Base-by-base conservation (phyloP, 2,888 invertebrate species). In the Noctuana brunneofusca region DNA sequence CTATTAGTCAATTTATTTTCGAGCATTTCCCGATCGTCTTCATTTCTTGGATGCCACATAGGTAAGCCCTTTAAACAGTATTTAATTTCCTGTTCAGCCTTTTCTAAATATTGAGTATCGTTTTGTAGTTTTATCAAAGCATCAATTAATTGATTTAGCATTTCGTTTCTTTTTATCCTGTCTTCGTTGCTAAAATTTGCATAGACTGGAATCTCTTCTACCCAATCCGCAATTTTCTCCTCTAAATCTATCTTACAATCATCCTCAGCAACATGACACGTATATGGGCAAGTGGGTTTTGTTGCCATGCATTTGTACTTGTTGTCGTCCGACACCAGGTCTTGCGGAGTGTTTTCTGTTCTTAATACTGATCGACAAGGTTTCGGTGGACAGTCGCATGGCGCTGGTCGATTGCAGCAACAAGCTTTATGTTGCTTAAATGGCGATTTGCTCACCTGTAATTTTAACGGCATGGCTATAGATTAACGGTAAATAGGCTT, bases 41-140 rank as follows among this genome's bases (percentile, higher is more conserved):
- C 69, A 20, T 63, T 62, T 3, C 60, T 70, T 6, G 80, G 79
- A 24, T 65, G 66, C 83, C 84, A 83, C 65, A 84, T 76, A 0
- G 81, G 79, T 38, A 81, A 67, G 20, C 64, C 65, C 12, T 72
- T 65, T 3, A 84, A 43, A 20, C 70, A 77, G 30, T 63, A 64
- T 24, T 62, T 58, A 2, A 81, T 73, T 52, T 69, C 70, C 5
- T 68, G 66, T 53, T 58, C 71, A 3, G 67, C 73, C 58, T 66
- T 72, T 2, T 69, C 64, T 16, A 70, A 59, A 18, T 73, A 76
- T 48, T 73, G 41, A 1, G 68, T 58, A 24, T 74, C 69, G 18
- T 66, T 64, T 27, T 71, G 60, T 3, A 80, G 27, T 0, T 22
- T 24, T 46, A 70, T 68, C 3, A 83, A 43, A 0, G 64, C 66